phyloP scores from a whole-genome alignment of 2,113 vertebrate genomes.

The Crotalus viridis region DNA sequence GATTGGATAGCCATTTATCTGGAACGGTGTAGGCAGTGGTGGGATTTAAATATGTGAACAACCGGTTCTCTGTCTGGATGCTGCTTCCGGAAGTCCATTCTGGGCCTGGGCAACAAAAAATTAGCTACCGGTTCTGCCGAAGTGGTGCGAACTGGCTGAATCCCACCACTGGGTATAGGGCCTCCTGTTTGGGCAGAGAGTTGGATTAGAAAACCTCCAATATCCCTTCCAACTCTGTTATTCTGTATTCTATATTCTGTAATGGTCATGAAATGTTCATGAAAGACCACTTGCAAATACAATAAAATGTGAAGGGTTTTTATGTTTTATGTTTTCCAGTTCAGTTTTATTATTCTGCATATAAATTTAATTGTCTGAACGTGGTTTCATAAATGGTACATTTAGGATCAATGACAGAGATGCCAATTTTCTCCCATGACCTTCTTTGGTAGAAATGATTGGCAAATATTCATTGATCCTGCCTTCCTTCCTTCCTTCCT shows the following conservation, averaged over 20 bases:
- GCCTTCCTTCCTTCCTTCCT: neutral
- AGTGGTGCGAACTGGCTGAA: too few species aligned
- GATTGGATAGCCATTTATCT: neutral
- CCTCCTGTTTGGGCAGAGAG: neutral
- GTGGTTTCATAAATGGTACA: neutral
- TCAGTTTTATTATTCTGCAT: neutral
- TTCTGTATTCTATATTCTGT: neutral
- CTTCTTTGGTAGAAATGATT: neutral
- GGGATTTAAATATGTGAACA: too few species aligned
- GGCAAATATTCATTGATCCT: neutral
- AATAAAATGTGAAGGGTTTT: slow-evolving; percentile 6
- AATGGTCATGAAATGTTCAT: neutral
- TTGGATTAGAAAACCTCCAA: neutral
- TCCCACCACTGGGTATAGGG: neutral
- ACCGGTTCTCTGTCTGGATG: too few species aligned
- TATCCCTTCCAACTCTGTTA: neutral
- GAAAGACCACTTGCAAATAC: slow-evolving; percentile 31
- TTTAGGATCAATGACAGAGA: neutral
- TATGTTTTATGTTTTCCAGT: neutral
- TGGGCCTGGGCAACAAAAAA: too few species aligned
- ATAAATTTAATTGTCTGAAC: neutral
- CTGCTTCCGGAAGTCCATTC: too few species aligned
- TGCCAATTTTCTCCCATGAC: neutral
- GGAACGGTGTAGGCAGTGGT: too few species aligned
- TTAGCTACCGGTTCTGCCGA: too few species aligned